These are phyloP conservation scores for Fabriciana adippe DNA, from an alignment of 2,888 invertebrate species.

Conservation along the genomic window DNA sequence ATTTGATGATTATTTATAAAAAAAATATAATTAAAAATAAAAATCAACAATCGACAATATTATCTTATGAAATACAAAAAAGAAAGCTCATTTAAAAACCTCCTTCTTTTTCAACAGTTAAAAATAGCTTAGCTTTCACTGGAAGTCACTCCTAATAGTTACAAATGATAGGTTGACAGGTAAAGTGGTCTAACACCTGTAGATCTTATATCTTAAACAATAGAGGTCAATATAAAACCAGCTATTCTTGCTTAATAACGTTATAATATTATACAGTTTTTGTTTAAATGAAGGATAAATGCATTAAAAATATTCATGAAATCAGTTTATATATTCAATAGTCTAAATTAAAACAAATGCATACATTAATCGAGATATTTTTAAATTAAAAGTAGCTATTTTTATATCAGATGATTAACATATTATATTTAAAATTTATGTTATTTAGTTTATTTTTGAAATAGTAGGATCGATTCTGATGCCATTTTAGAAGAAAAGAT, in stretches of 20 bases:
- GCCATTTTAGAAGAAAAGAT: too few relatives aligned
- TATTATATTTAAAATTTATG: too few relatives aligned
- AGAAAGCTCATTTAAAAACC: neutral
- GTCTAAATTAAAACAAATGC: too few relatives aligned
- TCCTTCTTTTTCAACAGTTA: neutral
- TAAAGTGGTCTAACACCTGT: conserved; percentile 31
- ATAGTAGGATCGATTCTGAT: too few relatives aligned
- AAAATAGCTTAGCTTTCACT: neutral
- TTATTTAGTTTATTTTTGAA: too few relatives aligned
- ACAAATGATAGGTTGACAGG: conserved; percentile 27
- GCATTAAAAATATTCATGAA: neutral
- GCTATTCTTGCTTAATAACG: neutral
- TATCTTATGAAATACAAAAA: neutral
- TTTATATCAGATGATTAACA: too few relatives aligned
- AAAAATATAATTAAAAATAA: too few relatives aligned
- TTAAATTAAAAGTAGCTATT: too few relatives aligned
- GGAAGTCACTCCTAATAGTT: neutral
- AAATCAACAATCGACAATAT: too few relatives aligned
- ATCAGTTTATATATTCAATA: neutral
- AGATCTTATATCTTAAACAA: conserved; percentile 28
- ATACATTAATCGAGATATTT: too few relatives aligned
- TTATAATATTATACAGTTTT: neutral
- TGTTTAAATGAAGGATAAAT: conserved; percentile 8
- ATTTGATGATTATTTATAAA: too few relatives aligned
- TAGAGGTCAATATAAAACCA: conserved; percentile 28